phyloP scores from a whole-genome alignment of 2,797 vertebrate genomes.

The Pelodytes ibericus region DNA sequence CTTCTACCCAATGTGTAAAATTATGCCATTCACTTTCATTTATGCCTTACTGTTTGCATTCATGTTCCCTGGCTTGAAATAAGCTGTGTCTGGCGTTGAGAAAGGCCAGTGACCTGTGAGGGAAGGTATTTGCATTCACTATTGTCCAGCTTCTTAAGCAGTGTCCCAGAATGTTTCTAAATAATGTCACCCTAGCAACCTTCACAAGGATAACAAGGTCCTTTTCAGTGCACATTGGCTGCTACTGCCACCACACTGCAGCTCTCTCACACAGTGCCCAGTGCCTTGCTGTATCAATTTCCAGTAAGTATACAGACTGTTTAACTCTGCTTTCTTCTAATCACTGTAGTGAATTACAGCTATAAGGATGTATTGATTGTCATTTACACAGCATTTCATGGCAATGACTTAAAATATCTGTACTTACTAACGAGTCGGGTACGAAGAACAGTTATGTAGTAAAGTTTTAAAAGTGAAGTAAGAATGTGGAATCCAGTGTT shows the following conservation, averaged over 20 bases:
- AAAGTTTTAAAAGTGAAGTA: no score
- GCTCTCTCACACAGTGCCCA: neutral
- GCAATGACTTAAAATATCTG: neutral
- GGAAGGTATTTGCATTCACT: constrained; percentile 48
- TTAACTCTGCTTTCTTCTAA: neutral
- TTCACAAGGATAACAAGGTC: neutral
- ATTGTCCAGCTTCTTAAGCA: constrained; percentile 41
- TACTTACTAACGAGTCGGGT: neutral
- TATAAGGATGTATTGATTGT: neutral
- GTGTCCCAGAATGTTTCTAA: constrained; percentile 51
- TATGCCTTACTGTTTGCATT: no score
- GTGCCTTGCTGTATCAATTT: neutral
- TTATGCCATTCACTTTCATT: no score
- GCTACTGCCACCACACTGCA: constrained; percentile 6
- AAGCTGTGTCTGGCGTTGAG: constrained; percentile 18
- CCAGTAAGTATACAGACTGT: constrained; percentile 32
- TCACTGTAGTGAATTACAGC: neutral
- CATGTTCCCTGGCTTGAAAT: neutral
- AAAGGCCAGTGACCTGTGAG: constrained; percentile 41
- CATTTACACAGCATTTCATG: neutral
- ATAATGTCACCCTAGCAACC: constrained; percentile 38
- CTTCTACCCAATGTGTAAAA: no score
- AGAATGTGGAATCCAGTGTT: no score
- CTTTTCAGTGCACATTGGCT: constrained; percentile 18
- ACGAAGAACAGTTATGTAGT: no score